phyloP scores from a whole-genome alignment of 2,888 invertebrate genomes.

The Rutpela maculata region DNA sequence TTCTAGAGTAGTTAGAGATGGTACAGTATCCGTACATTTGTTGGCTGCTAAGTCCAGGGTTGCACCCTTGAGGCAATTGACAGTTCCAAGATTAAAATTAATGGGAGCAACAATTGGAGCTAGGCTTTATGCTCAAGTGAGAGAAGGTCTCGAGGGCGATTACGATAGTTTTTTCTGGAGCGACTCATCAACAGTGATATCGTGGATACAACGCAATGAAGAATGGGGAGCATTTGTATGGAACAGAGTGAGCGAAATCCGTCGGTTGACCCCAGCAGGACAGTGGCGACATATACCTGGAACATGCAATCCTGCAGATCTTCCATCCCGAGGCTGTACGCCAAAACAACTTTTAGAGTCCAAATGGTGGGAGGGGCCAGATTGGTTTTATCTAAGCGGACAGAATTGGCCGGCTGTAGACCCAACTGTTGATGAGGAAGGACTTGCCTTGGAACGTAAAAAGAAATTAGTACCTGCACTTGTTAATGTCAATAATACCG shows the following conservation, averaged over 20 bases:
- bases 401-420: too few relatives aligned
- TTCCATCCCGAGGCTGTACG: too few relatives aligned
- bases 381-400: too few relatives aligned
- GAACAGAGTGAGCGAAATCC: too few relatives aligned
- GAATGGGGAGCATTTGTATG: too few relatives aligned
- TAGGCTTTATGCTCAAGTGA: too few relatives aligned
- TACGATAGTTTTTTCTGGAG: conserved; percentile 16
- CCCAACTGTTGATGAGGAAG: not conserved
- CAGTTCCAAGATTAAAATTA: conserved; percentile 63
- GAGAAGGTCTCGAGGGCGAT: too few relatives aligned
- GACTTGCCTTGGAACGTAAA: conserved; percentile 1
- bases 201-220: conserved; percentile 24
- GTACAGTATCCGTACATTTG: conserved; percentile 27
- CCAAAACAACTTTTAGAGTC: too few relatives aligned
- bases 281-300: conserved; percentile 28
- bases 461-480: conserved; percentile 10
- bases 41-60: conserved; percentile 60
- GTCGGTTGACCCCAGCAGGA: conserved; percentile 12
- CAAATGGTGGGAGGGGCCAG: too few relatives aligned
- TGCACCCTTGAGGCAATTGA: conserved; percentile 57
- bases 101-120: too few relatives aligned
- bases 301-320: conserved; percentile 23
- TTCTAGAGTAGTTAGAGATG: conserved; percentile 25
- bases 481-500: not conserved
- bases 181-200: conserved; percentile 25